Conservation (phyloP, 2,113 vertebrate genomes). For the Dissostichus mawsoni region DNA sequence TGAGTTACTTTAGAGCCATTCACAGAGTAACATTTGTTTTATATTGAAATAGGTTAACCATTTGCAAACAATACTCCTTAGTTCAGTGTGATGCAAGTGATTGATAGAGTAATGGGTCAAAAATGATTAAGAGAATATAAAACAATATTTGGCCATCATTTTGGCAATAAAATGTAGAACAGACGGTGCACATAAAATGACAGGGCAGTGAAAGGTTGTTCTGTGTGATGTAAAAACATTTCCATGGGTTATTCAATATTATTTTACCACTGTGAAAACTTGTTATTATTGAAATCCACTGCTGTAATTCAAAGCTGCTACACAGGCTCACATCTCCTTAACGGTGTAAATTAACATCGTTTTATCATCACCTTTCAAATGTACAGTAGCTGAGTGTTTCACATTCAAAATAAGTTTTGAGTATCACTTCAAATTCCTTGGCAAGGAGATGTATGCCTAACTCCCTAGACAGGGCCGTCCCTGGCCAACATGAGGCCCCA, state of each 20-base stretch:
- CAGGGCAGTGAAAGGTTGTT: neutral
- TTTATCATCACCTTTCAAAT: neutral
- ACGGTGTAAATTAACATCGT: neutral
- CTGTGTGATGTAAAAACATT: neutral
- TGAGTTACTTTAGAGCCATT: neutral
- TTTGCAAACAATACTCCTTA: neutral
- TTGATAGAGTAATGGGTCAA: neutral
- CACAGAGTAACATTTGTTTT: neutral
- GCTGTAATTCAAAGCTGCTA: neutral
- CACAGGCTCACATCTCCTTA: neutral
- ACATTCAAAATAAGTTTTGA: neutral
- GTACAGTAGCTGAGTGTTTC: neutral
- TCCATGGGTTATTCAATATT: neutral
- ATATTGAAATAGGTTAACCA: no score
- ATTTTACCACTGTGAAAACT: neutral
- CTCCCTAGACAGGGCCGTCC: neutral
- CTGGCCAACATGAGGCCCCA: no score
- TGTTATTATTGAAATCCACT: neutral
- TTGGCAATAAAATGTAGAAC: neutral
- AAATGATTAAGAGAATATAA: neutral
- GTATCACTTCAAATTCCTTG: neutral
- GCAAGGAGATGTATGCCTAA: constrained; percentile 10
- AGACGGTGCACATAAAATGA: neutral
- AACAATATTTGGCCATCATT: neutral
- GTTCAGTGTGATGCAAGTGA: neutral